Evolutionary conservation across 2,888 invertebrate genomes (phyloP).

Genomic region (Pyrgus malvae): DNA sequence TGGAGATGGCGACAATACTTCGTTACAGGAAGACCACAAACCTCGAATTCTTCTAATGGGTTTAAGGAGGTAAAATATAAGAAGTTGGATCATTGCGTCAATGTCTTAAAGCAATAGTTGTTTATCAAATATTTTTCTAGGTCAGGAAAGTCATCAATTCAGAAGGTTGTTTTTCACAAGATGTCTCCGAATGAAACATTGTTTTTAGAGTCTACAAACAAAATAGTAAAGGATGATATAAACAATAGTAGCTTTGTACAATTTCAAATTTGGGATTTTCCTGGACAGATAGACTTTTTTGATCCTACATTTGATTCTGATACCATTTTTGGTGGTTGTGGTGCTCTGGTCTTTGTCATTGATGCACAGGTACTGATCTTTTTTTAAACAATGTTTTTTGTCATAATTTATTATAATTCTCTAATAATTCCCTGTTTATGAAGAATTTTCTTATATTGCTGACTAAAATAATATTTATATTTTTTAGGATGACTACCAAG

Average conservation of each 20-base stretch:
- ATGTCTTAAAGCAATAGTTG: slow-evolving; percentile 9
- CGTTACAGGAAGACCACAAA: slow-evolving; percentile 89
- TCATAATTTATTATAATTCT: no score
- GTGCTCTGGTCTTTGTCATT: slow-evolving; percentile 98
- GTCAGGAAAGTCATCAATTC: slow-evolving; percentile 99
- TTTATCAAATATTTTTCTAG: slow-evolving; percentile 75
- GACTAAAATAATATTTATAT: no score
- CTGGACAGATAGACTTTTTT: slow-evolving; percentile 99
- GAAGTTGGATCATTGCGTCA: not conserved
- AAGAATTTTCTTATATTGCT: no score
- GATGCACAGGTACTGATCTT: slow-evolving; percentile 90
- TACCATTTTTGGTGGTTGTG: slow-evolving; percentile 97
- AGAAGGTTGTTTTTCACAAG: slow-evolving; percentile 99
- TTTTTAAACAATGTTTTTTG: not conserved
- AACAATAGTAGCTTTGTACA: slow-evolving; percentile 98
- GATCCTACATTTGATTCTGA: slow-evolving; percentile 98
- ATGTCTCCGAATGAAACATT: slow-evolving; percentile 99
- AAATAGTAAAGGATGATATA: slow-evolving; percentile 99
- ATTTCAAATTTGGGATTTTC: slow-evolving; percentile 99
- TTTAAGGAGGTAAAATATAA: slow-evolving; percentile 85
- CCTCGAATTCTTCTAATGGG: slow-evolving; percentile 98
- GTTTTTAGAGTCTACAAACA: slow-evolving; percentile 98
- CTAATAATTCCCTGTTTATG: not conserved
- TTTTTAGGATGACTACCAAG: slow-evolving; percentile 95
- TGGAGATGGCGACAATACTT: slow-evolving; percentile 83